phyloP scores from a whole-genome alignment of 2,797 vertebrate species.

The Saxicola maurus region DNA sequence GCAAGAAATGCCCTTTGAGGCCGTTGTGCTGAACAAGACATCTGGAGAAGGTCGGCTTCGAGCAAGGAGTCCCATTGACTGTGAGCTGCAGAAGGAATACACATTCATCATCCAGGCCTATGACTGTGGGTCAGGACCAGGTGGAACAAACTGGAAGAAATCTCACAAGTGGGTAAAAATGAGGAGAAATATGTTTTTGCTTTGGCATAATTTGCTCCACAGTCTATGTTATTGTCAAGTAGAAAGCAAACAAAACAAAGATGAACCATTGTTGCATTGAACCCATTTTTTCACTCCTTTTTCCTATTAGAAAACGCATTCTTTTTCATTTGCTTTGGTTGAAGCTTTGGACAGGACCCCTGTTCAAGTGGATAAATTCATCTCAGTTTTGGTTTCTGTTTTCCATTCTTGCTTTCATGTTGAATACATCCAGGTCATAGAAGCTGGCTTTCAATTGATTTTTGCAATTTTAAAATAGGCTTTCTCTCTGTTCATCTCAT shows the following conservation, averaged over 20 bases:
- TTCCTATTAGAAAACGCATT: not conserved
- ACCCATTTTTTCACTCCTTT: not conserved
- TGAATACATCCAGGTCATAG: not conserved
- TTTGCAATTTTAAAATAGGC: not conserved
- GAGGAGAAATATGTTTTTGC: not conserved
- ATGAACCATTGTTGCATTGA: not conserved
- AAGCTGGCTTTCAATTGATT: not conserved
- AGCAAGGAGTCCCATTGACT: slow-evolving; percentile 87
- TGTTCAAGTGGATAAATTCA: not conserved
- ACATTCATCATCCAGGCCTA: slow-evolving; percentile 97
- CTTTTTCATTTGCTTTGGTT: not conserved
- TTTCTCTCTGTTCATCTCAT: not conserved
- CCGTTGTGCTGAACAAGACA: slow-evolving; percentile 92
- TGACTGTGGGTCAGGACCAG: slow-evolving; percentile 86
- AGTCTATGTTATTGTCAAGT: not conserved
- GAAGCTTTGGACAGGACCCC: not conserved
- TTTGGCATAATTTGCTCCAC: not conserved
- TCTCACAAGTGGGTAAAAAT: slow-evolving; percentile 90
- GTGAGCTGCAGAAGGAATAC: slow-evolving; percentile 93
- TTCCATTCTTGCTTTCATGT: not conserved
- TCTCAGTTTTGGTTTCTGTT: not conserved
- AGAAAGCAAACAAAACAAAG: not conserved
- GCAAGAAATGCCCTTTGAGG: slow-evolving; percentile 88
- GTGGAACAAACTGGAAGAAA: slow-evolving; percentile 87
- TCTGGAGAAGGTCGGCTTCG: slow-evolving; percentile 90